Base-by-base conservation (phyloP, 1,140 invertebrate species). In the Hirudo medicinalis region DNA sequence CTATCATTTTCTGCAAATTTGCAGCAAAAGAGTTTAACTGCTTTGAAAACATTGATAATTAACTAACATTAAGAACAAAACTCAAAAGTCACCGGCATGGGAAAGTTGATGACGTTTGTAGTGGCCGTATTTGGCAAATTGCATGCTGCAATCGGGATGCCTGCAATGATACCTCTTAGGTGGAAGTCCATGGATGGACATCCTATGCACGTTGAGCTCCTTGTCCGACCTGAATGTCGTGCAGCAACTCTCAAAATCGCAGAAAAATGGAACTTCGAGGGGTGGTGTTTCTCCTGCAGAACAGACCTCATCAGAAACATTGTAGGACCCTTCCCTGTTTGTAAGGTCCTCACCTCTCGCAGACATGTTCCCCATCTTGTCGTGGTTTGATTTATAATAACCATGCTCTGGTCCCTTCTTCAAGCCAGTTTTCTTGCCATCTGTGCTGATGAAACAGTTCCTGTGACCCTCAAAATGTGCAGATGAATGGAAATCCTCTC, bases 241-340 rank as follows among this genome's bases (percentile, higher is more conserved):
- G 70, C 69, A 74, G 74, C 79, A 80, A 67, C 76, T 76, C 27
- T 78, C 75, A 22, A 77, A 76, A 71, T 76, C 77, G 73, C 79
- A 80, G 69, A 75, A 69, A 74, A 79, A 82, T 11, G 81, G 81
- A 72, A 81, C 78, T n/a, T 80, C 81, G 49, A 79, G 78, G 25
- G 43, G 43, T 49, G 43, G 43, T 9, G 43, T 49, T 49, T 49
- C 43, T 49, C 43, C 43, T 49, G 43, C 43, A 49, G 43, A 49
- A 49, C 43, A 49, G 43, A 49, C 43, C 43, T 49, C 43, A 49
- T 49, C 43, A 49, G 43, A 49, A 49, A 49, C 43, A 49, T 80
- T 79, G 53, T 77, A 76, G 75, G 78, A 80, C 17, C 76, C 72
- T 29, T 54, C 40, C 17, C 70, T 63, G 54, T 57, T 60, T n/a